These are phyloP conservation scores for Araneus ventricosus DNA, from an alignment of 1,140 invertebrate species.

Conservation along the genomic window DNA sequence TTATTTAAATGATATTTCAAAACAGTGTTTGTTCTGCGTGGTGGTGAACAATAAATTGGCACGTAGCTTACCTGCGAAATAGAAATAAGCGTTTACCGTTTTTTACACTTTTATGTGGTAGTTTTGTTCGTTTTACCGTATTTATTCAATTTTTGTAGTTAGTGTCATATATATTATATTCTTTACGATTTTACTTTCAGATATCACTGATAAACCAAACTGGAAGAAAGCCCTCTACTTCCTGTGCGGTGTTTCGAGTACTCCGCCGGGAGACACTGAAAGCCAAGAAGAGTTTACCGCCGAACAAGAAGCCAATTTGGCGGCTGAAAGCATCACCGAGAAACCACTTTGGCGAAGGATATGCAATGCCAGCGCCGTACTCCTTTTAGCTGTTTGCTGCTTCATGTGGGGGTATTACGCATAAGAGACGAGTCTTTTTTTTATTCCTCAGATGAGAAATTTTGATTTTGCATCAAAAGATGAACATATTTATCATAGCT, in stretches of 20 bases:
- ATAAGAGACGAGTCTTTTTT: slow-evolving; percentile 61
- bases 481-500: no score
- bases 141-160: no score
- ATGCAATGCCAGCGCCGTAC: slow-evolving; percentile 73
- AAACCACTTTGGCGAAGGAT: slow-evolving; percentile 73
- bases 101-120: no score
- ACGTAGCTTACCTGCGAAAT: no score
- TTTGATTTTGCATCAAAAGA: no score
- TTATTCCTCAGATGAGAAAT: slow-evolving; percentile 45
- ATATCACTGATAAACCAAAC: neutral
- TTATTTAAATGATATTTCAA: no score
- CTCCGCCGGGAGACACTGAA: no score
- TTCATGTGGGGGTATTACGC: slow-evolving; percentile 77
- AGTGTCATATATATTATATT: no score
- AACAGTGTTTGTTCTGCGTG: no score
- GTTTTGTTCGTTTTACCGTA: no score
- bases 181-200: neutral
- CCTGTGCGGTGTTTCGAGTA: slow-evolving; percentile 65
- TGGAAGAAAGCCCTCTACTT: slow-evolving; percentile 67
- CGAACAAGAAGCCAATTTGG: slow-evolving; percentile 74
- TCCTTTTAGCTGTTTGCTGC: slow-evolving; percentile 61
- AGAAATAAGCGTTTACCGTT: no score
- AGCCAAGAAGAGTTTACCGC: neutral
- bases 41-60: no score
- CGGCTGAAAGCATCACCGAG: slow-evolving; percentile 74